Conservation (phyloP, 2,113 vertebrate species). For the Seriola quinqueradiata region DNA sequence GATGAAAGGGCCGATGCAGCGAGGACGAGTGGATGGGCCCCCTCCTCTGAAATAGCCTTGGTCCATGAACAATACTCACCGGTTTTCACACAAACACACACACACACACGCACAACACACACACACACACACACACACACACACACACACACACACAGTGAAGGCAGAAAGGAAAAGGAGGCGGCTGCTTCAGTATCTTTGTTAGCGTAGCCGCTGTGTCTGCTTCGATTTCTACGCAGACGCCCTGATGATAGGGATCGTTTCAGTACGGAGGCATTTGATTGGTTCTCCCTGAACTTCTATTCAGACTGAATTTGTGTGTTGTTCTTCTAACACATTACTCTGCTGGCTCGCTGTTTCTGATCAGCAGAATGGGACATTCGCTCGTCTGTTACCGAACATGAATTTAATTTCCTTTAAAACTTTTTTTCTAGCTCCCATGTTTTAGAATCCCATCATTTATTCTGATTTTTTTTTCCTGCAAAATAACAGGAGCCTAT, state of each 20-base stretch:
- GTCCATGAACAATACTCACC: conserved; percentile 74
- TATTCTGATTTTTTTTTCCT: neutral
- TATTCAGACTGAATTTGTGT: conserved; percentile 19
- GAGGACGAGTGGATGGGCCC: conserved; percentile 59
- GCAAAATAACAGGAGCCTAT: neutral
- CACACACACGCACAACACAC: conserved; percentile 47
- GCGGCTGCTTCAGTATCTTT: conserved; percentile 56
- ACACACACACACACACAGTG: conserved; percentile 30
- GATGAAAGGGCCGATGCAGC: conserved; percentile 77
- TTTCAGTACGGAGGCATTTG: conserved; percentile 16
- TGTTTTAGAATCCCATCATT: neutral
- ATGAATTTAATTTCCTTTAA: neutral
- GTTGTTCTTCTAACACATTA: conserved; percentile 11
- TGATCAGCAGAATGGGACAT: neutral
- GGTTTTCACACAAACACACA: conserved; percentile 44
- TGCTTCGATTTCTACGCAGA: conserved; percentile 39
- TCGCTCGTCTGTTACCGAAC: neutral
- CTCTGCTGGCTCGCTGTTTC: neutral
- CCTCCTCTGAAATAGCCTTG: conserved; percentile 59
- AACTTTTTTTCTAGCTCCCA: too few relatives aligned
- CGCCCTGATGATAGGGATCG: conserved; percentile 11
- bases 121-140: conserved; percentile 38
- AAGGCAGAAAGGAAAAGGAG: conserved; percentile 39
- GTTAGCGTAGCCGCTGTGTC: conserved; percentile 45
- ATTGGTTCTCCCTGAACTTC: conserved; percentile 35